A percentile compares a stretch with the other conserved stretches of the same genome.
These are phyloP conservation scores for Salvelinus alpinus DNA, from an alignment of 2,113 vertebrate genomes.

Conservation along the genomic window DNA sequence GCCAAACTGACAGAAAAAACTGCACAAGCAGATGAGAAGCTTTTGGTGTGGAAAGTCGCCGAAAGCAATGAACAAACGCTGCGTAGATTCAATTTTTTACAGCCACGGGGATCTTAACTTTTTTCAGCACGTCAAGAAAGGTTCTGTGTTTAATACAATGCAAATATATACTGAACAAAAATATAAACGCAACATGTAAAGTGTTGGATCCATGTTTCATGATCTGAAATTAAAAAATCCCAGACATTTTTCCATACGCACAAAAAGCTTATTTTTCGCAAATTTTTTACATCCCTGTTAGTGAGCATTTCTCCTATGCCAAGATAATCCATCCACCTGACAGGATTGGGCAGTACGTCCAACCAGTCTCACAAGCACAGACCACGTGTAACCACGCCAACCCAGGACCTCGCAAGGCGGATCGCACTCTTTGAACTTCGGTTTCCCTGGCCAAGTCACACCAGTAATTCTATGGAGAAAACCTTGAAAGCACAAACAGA, in stretches of 20 bases:
- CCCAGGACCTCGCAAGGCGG: too few relatives aligned
- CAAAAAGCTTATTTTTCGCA: too few relatives aligned
- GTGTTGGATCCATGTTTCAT: too few relatives aligned
- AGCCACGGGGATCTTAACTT: background rate
- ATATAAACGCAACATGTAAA: too few relatives aligned
- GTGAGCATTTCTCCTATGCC: too few relatives aligned
- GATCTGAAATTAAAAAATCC: too few relatives aligned
- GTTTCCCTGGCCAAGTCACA: background rate
- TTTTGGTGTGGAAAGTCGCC: background rate
- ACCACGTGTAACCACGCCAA: too few relatives aligned
- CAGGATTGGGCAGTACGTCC: too few relatives aligned
- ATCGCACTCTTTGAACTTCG: background rate
- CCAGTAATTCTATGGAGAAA: background rate
- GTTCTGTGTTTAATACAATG: conserved; percentile 12
- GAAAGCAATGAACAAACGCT: background rate
- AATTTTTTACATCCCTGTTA: too few relatives aligned
- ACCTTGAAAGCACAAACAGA: background rate
- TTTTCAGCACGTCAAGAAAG: background rate
- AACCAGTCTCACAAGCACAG: background rate
- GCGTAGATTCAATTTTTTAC: background rate
- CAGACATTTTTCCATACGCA: too few relatives aligned
- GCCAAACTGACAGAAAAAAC: background rate
- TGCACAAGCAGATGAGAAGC: background rate
- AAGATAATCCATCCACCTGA: too few relatives aligned
- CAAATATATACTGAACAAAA: background rate